Conservation (phyloP, 1,140 invertebrate genomes). For the Thaumetopoea pityocampa region DNA sequence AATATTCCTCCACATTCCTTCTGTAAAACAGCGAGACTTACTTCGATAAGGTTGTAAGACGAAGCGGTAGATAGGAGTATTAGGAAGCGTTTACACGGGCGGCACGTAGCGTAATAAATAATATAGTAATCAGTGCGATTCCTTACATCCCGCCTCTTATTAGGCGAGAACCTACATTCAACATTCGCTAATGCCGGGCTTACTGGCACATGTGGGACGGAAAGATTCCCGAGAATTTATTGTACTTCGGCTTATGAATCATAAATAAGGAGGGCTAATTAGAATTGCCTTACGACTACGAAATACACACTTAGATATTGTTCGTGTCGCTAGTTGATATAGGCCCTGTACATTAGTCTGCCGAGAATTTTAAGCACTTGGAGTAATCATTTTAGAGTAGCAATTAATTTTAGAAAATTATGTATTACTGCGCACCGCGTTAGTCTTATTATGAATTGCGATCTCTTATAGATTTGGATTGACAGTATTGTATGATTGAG, state of each 20-base stretch:
- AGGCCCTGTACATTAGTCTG: constrained; percentile 6
- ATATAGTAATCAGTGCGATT: constrained; percentile 73
- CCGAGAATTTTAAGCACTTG: constrained; percentile 1
- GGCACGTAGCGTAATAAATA: constrained; percentile 74
- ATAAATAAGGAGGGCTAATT: constrained; percentile 73
- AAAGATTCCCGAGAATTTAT: constrained; percentile 71
- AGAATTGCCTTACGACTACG: constrained; percentile 36
- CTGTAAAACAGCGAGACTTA: constrained; percentile 10
- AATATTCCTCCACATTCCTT: neutral
- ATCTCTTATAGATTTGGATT: no score
- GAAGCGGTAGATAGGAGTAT: constrained; percentile 48
- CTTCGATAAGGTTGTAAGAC: constrained; percentile 50
- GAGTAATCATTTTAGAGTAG: constrained; percentile 4
- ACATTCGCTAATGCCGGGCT: constrained; percentile 69
- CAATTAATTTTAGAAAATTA: constrained; percentile 7
- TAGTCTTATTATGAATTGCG: neutral
- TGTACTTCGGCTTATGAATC: constrained; percentile 72
- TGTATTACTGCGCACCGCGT: neutral
- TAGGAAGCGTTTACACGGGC: constrained; percentile 67
- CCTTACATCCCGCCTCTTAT: constrained; percentile 72
- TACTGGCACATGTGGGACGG: constrained; percentile 71
- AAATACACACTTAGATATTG: constrained; percentile 18
- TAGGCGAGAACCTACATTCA: constrained; percentile 71
- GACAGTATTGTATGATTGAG: no score
- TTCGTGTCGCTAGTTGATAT: constrained; percentile 5